A percentile compares a stretch with the other conserved stretches of the same genome.
phyloP scores from a whole-genome alignment of 2,113 vertebrate genomes.

The Phainopepla nitens region DNA sequence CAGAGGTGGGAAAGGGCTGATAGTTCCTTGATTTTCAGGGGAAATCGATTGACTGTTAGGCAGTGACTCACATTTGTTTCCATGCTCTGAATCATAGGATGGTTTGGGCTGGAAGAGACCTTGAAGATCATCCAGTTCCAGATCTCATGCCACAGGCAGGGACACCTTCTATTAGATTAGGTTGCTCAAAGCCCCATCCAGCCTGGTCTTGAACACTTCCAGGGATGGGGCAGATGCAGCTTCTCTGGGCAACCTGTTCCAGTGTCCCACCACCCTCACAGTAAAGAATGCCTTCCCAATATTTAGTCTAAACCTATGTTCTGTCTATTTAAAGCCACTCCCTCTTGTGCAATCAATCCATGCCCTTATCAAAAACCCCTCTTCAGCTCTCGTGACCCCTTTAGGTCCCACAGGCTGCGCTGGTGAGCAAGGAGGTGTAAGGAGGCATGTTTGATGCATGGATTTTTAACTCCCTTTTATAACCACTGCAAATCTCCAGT shows the following conservation, averaged over 20 bases:
- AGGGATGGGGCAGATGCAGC: too few species aligned
- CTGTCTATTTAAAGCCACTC: not conserved
- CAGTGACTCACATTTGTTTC: not conserved
- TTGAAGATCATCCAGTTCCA: not conserved
- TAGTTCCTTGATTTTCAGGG: not conserved
- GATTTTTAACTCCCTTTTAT: not conserved
- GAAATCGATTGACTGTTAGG: not conserved
- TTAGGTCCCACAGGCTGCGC: not conserved
- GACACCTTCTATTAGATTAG: not conserved
- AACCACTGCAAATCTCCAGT: too few species aligned
- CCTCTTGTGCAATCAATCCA: not conserved
- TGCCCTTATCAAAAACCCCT: not conserved
- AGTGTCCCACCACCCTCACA: not conserved
- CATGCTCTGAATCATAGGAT: not conserved
- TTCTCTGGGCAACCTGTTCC: too few species aligned
- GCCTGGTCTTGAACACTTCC: too few species aligned
- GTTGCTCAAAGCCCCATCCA: not conserved
- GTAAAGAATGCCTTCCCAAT: not conserved
- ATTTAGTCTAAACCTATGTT: not conserved
- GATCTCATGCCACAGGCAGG: fast-evolving
- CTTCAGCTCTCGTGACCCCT: not conserved
- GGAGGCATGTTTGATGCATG: not conserved
- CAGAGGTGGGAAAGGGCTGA: not conserved
- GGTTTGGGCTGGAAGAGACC: not conserved
- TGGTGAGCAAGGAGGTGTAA: not conserved